Conservation (phyloP, 2,797 vertebrate species). For the Rhodeus uyekii region DNA sequence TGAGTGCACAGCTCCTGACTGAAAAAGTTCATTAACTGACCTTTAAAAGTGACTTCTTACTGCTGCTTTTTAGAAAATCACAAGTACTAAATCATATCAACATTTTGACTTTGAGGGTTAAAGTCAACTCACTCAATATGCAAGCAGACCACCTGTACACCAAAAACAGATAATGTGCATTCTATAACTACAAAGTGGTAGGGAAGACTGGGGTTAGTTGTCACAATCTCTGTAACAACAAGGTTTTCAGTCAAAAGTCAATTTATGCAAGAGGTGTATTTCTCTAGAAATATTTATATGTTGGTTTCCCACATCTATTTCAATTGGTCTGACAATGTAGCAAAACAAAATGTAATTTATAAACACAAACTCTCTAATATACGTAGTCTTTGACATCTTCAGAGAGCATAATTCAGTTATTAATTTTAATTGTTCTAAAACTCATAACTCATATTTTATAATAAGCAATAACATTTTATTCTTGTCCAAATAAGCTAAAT, state of each 20-base stretch:
- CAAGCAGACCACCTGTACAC: not conserved
- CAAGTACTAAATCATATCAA: not conserved
- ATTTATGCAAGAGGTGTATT: not conserved
- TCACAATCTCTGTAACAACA: not conserved
- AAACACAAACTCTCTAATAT: no score
- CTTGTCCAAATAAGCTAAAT: not conserved
- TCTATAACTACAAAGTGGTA: not conserved
- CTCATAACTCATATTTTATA: no score
- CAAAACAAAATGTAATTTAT: no score
- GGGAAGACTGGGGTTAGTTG: not conserved
- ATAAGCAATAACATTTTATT: not conserved
- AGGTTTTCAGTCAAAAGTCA: not conserved
- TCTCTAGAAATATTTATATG: not conserved
- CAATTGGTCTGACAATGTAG: no score
- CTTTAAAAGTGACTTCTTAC: not conserved
- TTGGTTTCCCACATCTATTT: not conserved
- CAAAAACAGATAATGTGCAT: not conserved
- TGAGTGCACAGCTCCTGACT: slow-evolving; percentile 7
- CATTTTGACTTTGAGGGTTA: not conserved
- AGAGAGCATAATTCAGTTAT: not conserved
- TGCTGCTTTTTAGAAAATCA: not conserved
- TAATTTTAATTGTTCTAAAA: slow-evolving; percentile 13
- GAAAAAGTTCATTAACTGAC: slow-evolving; percentile 34
- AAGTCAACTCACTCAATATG: not conserved
- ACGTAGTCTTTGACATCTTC: not conserved